Evolutionary conservation across 2,113 vertebrate species (phyloP).

Genomic region (Pseudorectes ferrugineus): DNA sequence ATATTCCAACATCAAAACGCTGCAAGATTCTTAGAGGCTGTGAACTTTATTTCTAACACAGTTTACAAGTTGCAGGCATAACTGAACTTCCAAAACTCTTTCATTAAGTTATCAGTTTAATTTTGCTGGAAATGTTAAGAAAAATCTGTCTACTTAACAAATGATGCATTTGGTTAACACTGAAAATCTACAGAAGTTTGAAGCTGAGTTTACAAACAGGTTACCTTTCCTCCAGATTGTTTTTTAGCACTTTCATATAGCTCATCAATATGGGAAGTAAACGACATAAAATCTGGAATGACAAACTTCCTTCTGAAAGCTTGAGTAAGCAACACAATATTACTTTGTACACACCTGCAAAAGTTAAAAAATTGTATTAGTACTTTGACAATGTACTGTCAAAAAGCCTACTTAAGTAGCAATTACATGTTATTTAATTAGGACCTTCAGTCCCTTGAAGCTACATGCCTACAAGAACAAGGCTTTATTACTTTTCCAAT

Average conservation of each 20-base stretch:
- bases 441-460: not conserved
- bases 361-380: not conserved
- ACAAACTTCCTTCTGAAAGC: slow-evolving; percentile 99
- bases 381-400: not conserved
- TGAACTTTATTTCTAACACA: not conserved
- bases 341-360: slow-evolving; percentile 95
- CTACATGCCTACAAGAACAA: not conserved
- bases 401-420: not conserved
- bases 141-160: not conserved
- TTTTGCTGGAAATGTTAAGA: not conserved
- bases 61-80: not conserved
- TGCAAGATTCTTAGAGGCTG: not conserved
- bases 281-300: slow-evolving; percentile 96
- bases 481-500: not conserved
- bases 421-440: not conserved
- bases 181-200: not conserved
- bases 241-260: slow-evolving; percentile 89
- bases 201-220: not conserved
- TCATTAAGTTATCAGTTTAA: not conserved
- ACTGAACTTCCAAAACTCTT: not conserved
- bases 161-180: not conserved
- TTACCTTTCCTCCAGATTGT: slow-evolving; percentile 91
- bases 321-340: slow-evolving; percentile 97
- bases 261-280: slow-evolving; percentile 92
- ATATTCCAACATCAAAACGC: not conserved